These are phyloP conservation scores for Polydrusus cervinus DNA, from an alignment of 2,888 invertebrate species.

Conservation along the genomic window DNA sequence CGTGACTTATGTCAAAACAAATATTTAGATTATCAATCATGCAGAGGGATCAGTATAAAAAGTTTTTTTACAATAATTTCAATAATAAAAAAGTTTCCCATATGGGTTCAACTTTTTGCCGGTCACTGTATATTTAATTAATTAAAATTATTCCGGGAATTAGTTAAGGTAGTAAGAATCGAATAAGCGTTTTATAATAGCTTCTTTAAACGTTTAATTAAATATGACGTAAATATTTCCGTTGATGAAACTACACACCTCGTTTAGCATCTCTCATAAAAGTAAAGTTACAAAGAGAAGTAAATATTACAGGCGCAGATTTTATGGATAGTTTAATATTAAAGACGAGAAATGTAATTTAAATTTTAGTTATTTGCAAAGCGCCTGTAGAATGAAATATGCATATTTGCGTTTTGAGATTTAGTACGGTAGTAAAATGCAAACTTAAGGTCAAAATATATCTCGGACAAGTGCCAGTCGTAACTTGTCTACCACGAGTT, in stretches of 20 bases:
- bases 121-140: neutral
- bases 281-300: neutral
- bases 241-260: slow-evolving; percentile 3
- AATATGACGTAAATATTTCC: neutral
- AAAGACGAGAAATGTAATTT: slow-evolving; percentile 28
- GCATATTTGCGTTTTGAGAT: slow-evolving; percentile 18
- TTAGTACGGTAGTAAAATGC: neutral
- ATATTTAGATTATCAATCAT: no score
- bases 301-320: slow-evolving; percentile 7
- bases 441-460: neutral
- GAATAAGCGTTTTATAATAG: neutral
- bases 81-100: no score
- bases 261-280: neutral
- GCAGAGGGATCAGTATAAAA: no score
- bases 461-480: no score
- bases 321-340: slow-evolving; percentile 14
- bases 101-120: no score
- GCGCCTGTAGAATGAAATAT: slow-evolving; percentile 20
- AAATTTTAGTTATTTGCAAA: slow-evolving; percentile 24
- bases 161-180: no score
- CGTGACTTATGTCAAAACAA: no score
- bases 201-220: neutral
- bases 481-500: no score
- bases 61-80: no score
- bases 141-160: no score